Base-by-base conservation (phyloP, 2,888 invertebrate species). In the Drosophila nr. fundita region DNA sequence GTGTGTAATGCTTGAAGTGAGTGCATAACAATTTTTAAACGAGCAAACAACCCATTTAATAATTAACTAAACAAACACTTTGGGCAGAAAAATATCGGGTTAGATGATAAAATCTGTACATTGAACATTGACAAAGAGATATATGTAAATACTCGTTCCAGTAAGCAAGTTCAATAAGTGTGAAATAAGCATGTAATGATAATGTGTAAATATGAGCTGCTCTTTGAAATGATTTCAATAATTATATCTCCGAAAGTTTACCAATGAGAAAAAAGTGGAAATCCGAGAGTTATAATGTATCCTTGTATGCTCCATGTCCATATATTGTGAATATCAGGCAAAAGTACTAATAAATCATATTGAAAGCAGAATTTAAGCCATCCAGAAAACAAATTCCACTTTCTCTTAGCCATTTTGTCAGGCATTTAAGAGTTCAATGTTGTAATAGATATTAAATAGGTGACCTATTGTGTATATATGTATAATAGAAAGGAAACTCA, bases 1-100 rank as follows among this genome's bases (percentile, higher is more conserved):
- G 73, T 52, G 49, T 30, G 71, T 70, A 65, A 67, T 58, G 36
- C 34, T 48, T 36, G 29, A 53, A 68, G 50, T 66, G 68, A 63
- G 69, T 61, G 67, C 67, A 72, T 68, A 73, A 72, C 75, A 65
- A 73, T 72, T 80, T 72, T 74, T 52, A 50, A 29, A 50, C 10
- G 49, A 76, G 68, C 64, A 76, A 71, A 78, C 76, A 76, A 69
- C 74, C 73, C 71, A 69, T 83, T 83, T 78, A 80, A 78, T 76
- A 74, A 80, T 78, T 78, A 76, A 73, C 78, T 76, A 69, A 72
- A 53, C 68, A 64, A 71, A 55, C 62, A 64, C 64, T 65, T 63
- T 63, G 48, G 10, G 52, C 60, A 45, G 21, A 57, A 64, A 61
- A 62, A 50, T 62, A 59, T 30, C 40, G 29, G 32, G 36, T 73